Evolutionary conservation across 1,140 invertebrate genomes (phyloP).

Genomic region (Teleopsis dalmanni): DNA sequence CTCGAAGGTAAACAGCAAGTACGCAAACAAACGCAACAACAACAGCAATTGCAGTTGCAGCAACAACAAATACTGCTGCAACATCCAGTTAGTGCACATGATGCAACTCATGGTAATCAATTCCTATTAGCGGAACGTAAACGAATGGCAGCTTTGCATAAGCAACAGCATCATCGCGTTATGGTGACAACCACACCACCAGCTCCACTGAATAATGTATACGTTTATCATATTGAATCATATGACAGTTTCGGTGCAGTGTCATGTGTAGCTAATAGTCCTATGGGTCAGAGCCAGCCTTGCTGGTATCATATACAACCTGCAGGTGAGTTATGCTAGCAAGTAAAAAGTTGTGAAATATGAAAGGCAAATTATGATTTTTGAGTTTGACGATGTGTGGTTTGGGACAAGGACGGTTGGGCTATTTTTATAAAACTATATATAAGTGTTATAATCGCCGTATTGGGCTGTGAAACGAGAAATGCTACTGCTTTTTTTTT

Average conservation of each 20-base stretch:
- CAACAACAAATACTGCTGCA: no score
- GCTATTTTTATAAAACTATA: no score
- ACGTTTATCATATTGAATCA: constrained; percentile 38
- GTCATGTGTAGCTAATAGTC: constrained; percentile 37
- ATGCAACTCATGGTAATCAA: constrained; percentile 8
- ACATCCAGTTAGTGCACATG: constrained; percentile 6
- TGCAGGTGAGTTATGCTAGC: constrained; percentile 31
- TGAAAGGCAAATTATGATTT: not conserved
- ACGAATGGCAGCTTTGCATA: constrained; percentile 31
- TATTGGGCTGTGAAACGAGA: no score
- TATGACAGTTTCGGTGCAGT: constrained; percentile 42
- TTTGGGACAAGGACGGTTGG: no score
- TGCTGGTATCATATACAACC: constrained; percentile 44
- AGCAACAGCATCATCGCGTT: constrained; percentile 31
- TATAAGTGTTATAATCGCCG: no score
- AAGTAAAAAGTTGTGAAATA: not conserved
- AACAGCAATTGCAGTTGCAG: not conserved
- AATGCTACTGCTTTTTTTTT: no score
- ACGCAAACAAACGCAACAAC: constrained; percentile 18
- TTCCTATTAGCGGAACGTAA: constrained; percentile 30
- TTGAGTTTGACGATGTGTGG: not conserved
- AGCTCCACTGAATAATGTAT: constrained; percentile 33
- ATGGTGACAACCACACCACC: constrained; percentile 16
- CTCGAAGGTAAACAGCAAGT: constrained; percentile 30
- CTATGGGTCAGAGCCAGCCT: constrained; percentile 39